phyloP scores from a whole-genome alignment of 2,888 invertebrate genomes.

The Lacanobia oleracea region DNA sequence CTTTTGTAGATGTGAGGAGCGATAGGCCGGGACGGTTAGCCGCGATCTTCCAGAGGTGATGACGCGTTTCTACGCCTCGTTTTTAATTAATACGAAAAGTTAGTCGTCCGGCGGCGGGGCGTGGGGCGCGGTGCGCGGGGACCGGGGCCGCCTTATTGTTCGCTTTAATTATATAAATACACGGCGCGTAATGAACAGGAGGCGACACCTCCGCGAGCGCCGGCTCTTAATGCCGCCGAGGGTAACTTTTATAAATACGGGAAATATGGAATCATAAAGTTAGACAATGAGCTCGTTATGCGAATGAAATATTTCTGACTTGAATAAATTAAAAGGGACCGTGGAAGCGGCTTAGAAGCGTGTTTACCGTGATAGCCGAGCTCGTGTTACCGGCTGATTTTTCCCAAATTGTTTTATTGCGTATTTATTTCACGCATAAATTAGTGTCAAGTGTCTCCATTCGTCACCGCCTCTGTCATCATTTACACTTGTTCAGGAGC shows the following conservation, averaged over 20 bases:
- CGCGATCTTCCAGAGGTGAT: slow-evolving; percentile 71
- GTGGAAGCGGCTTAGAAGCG: slow-evolving; percentile 56
- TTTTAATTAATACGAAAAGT: slow-evolving; percentile 86
- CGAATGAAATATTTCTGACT: slow-evolving; percentile 78
- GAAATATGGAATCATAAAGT: slow-evolving; percentile 83
- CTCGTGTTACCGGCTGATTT: slow-evolving; percentile 38
- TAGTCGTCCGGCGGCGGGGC: slow-evolving; percentile 64
- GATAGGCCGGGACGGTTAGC: slow-evolving; percentile 73
- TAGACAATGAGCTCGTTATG: slow-evolving; percentile 79
- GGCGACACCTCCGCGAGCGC: slow-evolving; percentile 73
- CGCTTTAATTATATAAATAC: slow-evolving; percentile 74
- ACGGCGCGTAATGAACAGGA: slow-evolving; percentile 75
- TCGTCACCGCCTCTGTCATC: slow-evolving; percentile 36
- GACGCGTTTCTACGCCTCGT: slow-evolving; percentile 74
- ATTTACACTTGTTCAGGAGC: slow-evolving; percentile 42
- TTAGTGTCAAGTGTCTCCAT: slow-evolving; percentile 31
- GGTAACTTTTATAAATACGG: slow-evolving; percentile 80
- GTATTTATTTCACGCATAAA: slow-evolving; percentile 40
- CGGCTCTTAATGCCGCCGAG: slow-evolving; percentile 67
- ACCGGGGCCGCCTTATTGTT: slow-evolving; percentile 71
- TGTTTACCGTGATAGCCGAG: slow-evolving; percentile 55
- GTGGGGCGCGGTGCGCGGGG: slow-evolving; percentile 33
- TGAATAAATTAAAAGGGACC: slow-evolving; percentile 76
- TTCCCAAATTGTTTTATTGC: slow-evolving; percentile 60
- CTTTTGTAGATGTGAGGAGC: slow-evolving; percentile 73